Evolutionary conservation across 2,888 invertebrate genomes (phyloP).

Genomic region (Ophion slaviceki): DNA sequence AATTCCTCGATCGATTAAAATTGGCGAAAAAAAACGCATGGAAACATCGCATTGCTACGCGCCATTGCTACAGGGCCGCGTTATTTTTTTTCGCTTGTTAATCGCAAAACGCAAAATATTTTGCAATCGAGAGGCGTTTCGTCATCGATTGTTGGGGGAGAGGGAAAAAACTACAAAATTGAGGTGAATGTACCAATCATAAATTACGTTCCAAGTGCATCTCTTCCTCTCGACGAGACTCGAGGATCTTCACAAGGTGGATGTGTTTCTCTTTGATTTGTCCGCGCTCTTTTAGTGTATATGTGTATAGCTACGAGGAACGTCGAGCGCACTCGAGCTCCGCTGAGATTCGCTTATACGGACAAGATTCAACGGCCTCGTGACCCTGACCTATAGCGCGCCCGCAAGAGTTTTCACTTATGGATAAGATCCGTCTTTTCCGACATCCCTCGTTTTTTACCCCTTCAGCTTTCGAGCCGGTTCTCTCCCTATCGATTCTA

Average conservation of each 20-base stretch:
- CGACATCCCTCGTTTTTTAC: background rate
- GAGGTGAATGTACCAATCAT: slow-evolving; percentile 32
- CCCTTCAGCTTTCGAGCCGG: background rate
- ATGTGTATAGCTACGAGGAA: background rate
- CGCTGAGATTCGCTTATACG: slow-evolving; percentile 63
- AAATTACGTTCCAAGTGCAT: slow-evolving; percentile 28
- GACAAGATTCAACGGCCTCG: slow-evolving; percentile 76
- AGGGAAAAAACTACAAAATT: background rate
- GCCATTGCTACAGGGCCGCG: background rate
- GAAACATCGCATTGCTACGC: slow-evolving; percentile 10
- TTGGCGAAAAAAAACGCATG: slow-evolving; percentile 24
- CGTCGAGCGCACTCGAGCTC: background rate
- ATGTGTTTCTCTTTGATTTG: slow-evolving; percentile 50
- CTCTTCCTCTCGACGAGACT: slow-evolving; percentile 9
- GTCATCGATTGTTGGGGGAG: slow-evolving; percentile 10
- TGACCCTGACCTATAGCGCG: slow-evolving; percentile 78
- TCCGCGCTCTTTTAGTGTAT: slow-evolving; percentile 2
- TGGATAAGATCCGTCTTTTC: slow-evolving; percentile 63
- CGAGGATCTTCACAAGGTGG: slow-evolving; percentile 12
- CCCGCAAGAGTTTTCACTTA: slow-evolving; percentile 75
- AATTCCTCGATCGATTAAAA: slow-evolving; percentile 41
- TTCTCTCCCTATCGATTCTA: no score
- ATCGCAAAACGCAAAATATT: slow-evolving; percentile 47
- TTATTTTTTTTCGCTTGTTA: slow-evolving; percentile 38
- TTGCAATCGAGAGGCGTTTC: slow-evolving; percentile 46